Evolutionary conservation across 2,797 vertebrate genomes (phyloP).

Genomic region (Schizothorax lantsangensis): DNA sequence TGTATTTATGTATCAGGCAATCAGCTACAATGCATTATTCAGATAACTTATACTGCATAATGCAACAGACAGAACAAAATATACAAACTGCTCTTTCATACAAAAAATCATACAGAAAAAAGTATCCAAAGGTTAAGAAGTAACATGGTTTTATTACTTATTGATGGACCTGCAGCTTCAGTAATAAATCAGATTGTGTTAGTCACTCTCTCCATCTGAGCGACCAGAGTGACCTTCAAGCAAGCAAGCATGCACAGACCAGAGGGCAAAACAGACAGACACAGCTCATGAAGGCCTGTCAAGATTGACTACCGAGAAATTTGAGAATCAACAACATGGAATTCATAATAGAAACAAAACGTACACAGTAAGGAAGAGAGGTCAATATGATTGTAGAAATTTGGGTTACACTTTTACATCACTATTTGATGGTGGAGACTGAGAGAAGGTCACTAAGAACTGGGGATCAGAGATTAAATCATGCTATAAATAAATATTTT

Average conservation of each 20-base stretch:
- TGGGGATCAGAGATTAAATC: background rate
- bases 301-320: background rate
- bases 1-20: background rate
- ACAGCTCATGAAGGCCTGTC: background rate
- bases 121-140: background rate
- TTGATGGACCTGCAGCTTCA: slow-evolving; percentile 15
- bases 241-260: background rate
- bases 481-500: background rate
- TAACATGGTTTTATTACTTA: background rate
- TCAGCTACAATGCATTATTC: background rate
- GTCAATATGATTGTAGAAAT: background rate
- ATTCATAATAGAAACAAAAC: background rate
- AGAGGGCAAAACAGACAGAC: slow-evolving; percentile 7
- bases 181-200: slow-evolving; percentile 27
- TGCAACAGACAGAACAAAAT: background rate
- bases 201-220: slow-evolving; percentile 4
- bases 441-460: background rate
- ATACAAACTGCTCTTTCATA: background rate
- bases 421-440: background rate
- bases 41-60: background rate
- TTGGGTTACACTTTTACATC: background rate
- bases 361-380: background rate
- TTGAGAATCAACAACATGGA: background rate
- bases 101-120: background rate
- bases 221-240: slow-evolving; percentile 45